Evolutionary conservation across 2,888 invertebrate species (phyloP).

Genomic region (Scelioninae gen. 1): DNA sequence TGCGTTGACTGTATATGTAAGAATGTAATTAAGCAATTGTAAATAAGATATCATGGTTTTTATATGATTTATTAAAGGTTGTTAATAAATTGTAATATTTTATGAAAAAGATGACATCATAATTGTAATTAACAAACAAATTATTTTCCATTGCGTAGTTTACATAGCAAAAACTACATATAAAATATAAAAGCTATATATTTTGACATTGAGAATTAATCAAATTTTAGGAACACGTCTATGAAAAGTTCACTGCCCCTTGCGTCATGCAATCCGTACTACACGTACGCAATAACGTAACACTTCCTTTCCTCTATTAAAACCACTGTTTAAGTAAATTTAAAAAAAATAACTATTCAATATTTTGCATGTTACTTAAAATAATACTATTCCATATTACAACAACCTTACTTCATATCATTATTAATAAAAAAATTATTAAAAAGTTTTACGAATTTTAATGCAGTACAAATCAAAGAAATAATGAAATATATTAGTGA

Average conservation of each 20-base stretch:
- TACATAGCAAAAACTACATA: background rate
- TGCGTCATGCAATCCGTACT: background rate
- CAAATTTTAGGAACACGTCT: too few relatives aligned
- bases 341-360: too few relatives aligned
- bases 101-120: background rate
- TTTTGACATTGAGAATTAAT: too few relatives aligned
- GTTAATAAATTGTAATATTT: constrained; percentile 13
- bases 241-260: constrained; percentile 12
- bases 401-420: too few relatives aligned
- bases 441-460: too few relatives aligned
- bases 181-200: background rate
- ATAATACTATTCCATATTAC: too few relatives aligned
- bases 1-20: constrained; percentile 7
- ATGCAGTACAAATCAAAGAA: too few relatives aligned
- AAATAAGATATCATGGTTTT: constrained; percentile 13
- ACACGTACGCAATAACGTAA: background rate
- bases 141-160: background rate
- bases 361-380: too few relatives aligned
- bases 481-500: too few relatives aligned
- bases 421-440: too few relatives aligned
- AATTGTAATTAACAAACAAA: background rate
- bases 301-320: background rate
- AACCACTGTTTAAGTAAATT: too few relatives aligned
- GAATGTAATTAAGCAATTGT: constrained; percentile 5
- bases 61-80: background rate